Evolutionary conservation across 1,140 invertebrate species (phyloP).

Genomic region (Ips typographus): DNA sequence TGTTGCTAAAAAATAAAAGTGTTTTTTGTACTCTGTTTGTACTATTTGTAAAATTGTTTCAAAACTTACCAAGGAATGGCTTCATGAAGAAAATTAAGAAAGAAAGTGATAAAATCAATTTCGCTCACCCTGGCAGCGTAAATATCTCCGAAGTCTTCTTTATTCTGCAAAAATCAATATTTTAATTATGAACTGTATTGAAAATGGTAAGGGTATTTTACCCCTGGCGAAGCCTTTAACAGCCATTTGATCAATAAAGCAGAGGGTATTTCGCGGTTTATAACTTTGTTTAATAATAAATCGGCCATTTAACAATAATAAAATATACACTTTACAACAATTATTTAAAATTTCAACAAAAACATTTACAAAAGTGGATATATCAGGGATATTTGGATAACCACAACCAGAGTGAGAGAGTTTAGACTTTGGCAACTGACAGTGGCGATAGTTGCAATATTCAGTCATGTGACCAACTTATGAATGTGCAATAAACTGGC

Average conservation of each 20-base stretch:
- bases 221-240: background rate
- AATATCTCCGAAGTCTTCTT: conserved; percentile 27
- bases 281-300: conserved; percentile 25
- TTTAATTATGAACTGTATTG: background rate
- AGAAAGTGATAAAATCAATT: conserved; percentile 47
- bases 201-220: background rate
- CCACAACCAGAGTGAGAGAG: too few species aligned
- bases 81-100: conserved; percentile 50
- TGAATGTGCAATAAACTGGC: too few species aligned
- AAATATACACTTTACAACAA: background rate
- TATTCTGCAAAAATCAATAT: conserved; percentile 18
- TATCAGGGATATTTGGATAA: too few species aligned
- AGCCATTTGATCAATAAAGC: conserved; percentile 25
- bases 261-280: conserved; percentile 18
- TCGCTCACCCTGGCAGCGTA: conserved; percentile 35
- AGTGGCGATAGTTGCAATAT: too few species aligned
- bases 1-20: conserved; percentile 19
- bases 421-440: too few species aligned
- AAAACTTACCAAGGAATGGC: conserved; percentile 40
- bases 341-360: conserved; percentile 12
- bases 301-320: conserved; percentile 7
- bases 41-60: background rate
- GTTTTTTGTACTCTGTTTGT: background rate
- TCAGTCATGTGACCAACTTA: too few species aligned
- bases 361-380: background rate